These are phyloP conservation scores for Epistrophe grossulariae DNA, from an alignment of 2,888 invertebrate genomes.

Conservation along the genomic window DNA sequence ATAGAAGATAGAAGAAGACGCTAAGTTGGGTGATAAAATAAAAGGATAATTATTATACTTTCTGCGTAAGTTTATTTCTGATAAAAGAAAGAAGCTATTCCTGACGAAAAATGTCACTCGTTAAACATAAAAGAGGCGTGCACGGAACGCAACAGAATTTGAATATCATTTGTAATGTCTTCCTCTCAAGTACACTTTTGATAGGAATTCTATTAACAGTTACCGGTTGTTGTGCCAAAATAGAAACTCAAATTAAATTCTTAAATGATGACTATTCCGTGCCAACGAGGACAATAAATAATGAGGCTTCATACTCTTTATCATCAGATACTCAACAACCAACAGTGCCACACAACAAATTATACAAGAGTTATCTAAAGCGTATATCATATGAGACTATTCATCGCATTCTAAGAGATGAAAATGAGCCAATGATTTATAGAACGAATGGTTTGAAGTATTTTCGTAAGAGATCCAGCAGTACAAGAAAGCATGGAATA, in stretches of 20 bases:
- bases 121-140: slow-evolving; percentile 48
- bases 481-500: slow-evolving; percentile 64
- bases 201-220: slow-evolving; percentile 37
- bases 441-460: slow-evolving; percentile 79
- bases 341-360: slow-evolving; percentile 76
- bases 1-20: too few species aligned
- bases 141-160: slow-evolving; percentile 42
- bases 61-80: slow-evolving; percentile 36
- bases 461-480: slow-evolving; percentile 78
- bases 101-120: slow-evolving; percentile 48
- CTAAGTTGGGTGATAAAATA: not conserved
- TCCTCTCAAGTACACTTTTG: slow-evolving; percentile 55
- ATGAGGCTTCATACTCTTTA: slow-evolving; percentile 26
- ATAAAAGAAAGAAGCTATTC: slow-evolving; percentile 11
- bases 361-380: slow-evolving; percentile 78
- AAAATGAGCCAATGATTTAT: slow-evolving; percentile 80
- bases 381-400: slow-evolving; percentile 81
- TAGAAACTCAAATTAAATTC: slow-evolving; percentile 77
- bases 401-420: slow-evolving; percentile 82
- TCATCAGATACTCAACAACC: slow-evolving; percentile 35
- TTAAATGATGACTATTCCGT: slow-evolving; percentile 77
- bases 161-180: slow-evolving; percentile 56
- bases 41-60: not conserved
- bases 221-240: slow-evolving; percentile 76
- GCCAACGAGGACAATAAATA: slow-evolving; percentile 32